These are phyloP conservation scores for Onthophagus sagittarius DNA, from an alignment of 2,888 invertebrate genomes.

Conservation along the genomic window DNA sequence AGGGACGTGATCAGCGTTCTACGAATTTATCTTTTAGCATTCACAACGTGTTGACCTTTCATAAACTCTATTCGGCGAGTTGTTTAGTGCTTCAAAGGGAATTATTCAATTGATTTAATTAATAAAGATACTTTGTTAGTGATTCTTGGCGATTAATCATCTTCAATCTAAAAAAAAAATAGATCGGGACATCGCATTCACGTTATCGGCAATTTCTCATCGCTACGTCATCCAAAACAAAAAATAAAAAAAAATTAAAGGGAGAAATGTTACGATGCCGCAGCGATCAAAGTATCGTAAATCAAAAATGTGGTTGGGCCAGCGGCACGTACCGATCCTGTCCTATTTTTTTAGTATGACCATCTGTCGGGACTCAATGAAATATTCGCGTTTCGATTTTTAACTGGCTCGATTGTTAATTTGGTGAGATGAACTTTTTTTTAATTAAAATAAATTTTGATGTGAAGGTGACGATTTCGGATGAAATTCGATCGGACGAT, in stretches of 20 bases:
- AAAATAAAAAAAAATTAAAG: neutral
- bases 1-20: neutral
- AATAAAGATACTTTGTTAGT: too few species aligned
- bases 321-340: neutral
- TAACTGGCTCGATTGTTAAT: neutral
- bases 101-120: neutral
- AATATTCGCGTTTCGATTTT: neutral
- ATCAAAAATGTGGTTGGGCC: neutral
- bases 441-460: neutral
- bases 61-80: neutral
- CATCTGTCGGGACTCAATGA: neutral
- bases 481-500: neutral
- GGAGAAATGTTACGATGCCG: neutral
- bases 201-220: neutral
- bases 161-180: neutral
- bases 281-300: neutral
- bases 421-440: neutral
- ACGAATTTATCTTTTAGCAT: neutral
- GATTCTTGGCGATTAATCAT: neutral
- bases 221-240: neutral
- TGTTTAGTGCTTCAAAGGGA: neutral
- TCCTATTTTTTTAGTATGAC: neutral
- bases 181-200: neutral
- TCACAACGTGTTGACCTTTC: neutral
- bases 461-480: neutral